Evolutionary conservation across 30 jellyfish, hydroid and myxozoan genomes (phyloP), one percentile per base, ranked within the genome.

Genomic region (Pseudorhiza aurosa): DNA sequence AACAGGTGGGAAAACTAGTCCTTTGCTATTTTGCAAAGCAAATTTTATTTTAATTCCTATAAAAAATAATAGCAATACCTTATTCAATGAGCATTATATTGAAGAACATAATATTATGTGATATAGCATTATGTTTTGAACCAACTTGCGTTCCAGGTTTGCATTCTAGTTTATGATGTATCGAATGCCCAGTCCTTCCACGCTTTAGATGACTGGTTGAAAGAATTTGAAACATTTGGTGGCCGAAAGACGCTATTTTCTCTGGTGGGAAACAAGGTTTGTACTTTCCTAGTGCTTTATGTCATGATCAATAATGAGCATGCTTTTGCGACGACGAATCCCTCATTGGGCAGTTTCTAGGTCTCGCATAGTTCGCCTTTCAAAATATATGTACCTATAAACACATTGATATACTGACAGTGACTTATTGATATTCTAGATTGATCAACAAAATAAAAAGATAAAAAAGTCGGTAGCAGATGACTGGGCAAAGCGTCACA

Each of bases 231-330:
- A 44, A 65, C 87, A 5, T 82, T 50, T 58, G 94, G 94, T 3
- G 94, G 94, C 30, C 57, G 44, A 32, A 68, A 53, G 53, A 39
- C 87, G 10, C 40, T 46, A 17, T 32, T 82, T 44, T 69, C 69
- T 58, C 82, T 73, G 15, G 64, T 82, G 18, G 94, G 94, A 40
- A 82, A 82, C 36, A 82, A 82, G 87, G 94, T 82, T 10, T n/a
- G n/a, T n/a, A n/a, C n/a, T n/a, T n/a, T n/a, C n/a, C n/a, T n/a
- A n/a, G n/a, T n/a, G n/a, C n/a, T n/a, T n/a, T n/a, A n/a, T n/a
- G n/a, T n/a, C n/a, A n/a, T n/a, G n/a, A n/a, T n/a, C n/a, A n/a
- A n/a, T n/a, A n/a, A n/a, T n/a, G n/a, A n/a, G n/a, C n/a, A n/a
- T n/a, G n/a, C n/a, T n/a, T n/a, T n/a, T n/a, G n/a, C n/a, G n/a